Conservation (phyloP, 2,888 invertebrate genomes). For the Loripinus fragilis region DNA sequence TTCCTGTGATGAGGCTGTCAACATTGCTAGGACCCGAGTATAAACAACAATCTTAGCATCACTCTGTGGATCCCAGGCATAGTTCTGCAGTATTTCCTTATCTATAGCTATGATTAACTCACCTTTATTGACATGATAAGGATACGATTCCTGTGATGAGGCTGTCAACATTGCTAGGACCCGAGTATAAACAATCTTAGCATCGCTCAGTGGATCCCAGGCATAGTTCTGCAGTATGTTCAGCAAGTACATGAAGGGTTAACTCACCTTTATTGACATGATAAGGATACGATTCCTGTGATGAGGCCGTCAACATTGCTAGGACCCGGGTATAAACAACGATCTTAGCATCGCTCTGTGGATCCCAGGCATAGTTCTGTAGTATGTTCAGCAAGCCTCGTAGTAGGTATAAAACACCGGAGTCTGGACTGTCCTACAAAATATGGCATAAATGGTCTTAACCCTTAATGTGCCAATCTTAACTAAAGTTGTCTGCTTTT, state of each 20-base stretch:
- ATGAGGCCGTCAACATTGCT: conserved; percentile 90
- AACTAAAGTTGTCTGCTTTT: no score
- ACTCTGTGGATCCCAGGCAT: no score
- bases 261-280: conserved; percentile 91
- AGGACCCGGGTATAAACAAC: conserved; percentile 90
- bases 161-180: conserved; percentile 91
- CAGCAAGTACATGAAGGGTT: no score
- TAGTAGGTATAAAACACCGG: conserved; percentile 92
- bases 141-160: conserved; percentile 92
- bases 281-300: conserved; percentile 93
- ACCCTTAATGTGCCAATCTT: no score
- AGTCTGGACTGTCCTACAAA: conserved; percentile 93
- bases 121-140: conserved; percentile 90
- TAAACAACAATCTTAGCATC: no score
- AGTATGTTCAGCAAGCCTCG: conserved; percentile 92
- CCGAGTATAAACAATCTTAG: conserved; percentile 90
- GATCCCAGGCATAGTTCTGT: conserved; percentile 84
- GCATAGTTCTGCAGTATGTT: conserved; percentile 88
- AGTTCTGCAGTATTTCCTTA: no score
- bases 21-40: no score
- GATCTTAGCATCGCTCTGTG: conserved; percentile 87
- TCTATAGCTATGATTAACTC: no score
- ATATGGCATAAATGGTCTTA: no score
- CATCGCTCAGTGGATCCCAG: conserved; percentile 85
- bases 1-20: no score